phyloP scores from a whole-genome alignment of 2,888 invertebrate genomes.

The Cybosia mesomella region DNA sequence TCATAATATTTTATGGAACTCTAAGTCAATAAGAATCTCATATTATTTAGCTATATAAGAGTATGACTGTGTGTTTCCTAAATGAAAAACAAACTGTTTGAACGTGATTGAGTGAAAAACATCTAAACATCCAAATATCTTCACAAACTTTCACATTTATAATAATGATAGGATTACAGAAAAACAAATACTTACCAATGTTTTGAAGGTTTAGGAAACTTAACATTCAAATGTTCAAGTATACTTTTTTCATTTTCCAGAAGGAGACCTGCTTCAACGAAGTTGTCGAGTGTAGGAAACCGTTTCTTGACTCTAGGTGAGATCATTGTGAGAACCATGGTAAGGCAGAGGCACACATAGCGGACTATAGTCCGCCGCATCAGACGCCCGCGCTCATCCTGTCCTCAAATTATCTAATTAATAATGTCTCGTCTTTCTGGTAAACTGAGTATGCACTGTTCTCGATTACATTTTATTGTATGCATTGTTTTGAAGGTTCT shows the following conservation, averaged over 20 bases:
- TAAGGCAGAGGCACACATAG: constrained; percentile 94
- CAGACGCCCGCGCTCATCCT: constrained; percentile 93
- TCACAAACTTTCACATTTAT: too few relatives aligned
- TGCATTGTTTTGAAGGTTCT: neutral
- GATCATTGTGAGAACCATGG: constrained; percentile 95
- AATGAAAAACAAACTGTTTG: too few relatives aligned
- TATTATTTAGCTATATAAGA: too few relatives aligned
- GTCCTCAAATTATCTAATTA: constrained; percentile 53
- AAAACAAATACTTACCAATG: constrained; percentile 89
- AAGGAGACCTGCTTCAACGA: constrained; percentile 94
- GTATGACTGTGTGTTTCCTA: too few relatives aligned
- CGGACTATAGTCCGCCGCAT: constrained; percentile 94
- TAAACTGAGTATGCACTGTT: constrained; percentile 9
- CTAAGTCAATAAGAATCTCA: too few relatives aligned
- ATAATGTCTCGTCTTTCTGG: constrained; percentile 29
- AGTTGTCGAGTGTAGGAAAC: constrained; percentile 93
- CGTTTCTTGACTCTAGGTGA: constrained; percentile 96
- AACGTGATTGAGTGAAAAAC: too few relatives aligned
- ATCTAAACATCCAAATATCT: too few relatives aligned
- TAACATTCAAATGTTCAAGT: constrained; percentile 91
- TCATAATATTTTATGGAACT: too few relatives aligned
- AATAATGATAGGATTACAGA: neutral
- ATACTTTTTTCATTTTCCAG: constrained; percentile 93
- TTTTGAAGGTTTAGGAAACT: constrained; percentile 94
- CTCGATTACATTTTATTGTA: neutral